phyloP scores from a whole-genome alignment of 2,888 invertebrate species.

The Amphipyra tragopoginis region DNA sequence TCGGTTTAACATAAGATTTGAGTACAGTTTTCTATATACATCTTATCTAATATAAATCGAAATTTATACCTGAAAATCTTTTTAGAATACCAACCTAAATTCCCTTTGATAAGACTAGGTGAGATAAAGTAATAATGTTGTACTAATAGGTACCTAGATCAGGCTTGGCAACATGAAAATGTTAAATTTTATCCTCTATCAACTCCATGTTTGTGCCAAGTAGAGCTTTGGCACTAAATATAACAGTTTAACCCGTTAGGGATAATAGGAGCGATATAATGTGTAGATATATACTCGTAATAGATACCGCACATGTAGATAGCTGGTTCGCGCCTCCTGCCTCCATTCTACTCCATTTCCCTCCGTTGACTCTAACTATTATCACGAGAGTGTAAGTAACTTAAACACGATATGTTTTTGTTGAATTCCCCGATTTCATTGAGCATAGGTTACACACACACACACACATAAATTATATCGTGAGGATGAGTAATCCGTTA shows the following conservation, averaged over 20 bases:
- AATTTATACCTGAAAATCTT: no score
- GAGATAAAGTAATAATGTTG: not conserved
- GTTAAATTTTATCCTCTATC: constrained; percentile 29
- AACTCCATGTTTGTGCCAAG: constrained; percentile 40
- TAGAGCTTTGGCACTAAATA: constrained; percentile 46
- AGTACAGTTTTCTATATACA: no score
- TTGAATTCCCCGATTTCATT: constrained; percentile 48
- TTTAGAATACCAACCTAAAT: no score
- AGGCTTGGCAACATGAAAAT: constrained; percentile 15
- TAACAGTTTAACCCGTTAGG: constrained; percentile 51
- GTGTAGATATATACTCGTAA: constrained; percentile 23
- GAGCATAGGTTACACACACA: no score
- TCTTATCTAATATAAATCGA: no score
- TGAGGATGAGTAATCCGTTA: constrained; percentile 48
- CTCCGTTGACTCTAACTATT: constrained; percentile 46
- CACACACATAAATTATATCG: constrained; percentile 31
- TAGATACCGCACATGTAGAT: constrained; percentile 44
- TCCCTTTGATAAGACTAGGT: not conserved
- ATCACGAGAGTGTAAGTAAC: constrained; percentile 51
- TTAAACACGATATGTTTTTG: constrained; percentile 50
- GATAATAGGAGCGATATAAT: constrained; percentile 46
- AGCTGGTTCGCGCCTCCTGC: constrained; percentile 31
- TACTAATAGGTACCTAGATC: not conserved
- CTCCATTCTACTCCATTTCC: constrained; percentile 52
- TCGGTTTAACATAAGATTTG: no score